Evolutionary conservation across 1,140 invertebrate species (phyloP).

Genomic region (Hyphantria cunea): DNA sequence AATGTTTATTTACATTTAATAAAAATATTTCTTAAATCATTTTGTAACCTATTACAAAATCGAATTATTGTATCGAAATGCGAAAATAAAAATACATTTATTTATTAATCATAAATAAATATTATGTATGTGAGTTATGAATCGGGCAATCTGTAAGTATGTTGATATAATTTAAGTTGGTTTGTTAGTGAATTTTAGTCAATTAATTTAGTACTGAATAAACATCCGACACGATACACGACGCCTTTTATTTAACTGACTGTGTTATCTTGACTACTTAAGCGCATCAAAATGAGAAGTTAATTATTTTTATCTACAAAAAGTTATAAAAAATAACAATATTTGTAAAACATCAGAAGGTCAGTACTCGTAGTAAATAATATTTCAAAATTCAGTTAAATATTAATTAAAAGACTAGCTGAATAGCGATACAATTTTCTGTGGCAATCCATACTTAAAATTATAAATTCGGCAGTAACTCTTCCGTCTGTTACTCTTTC

Average conservation of each 20-base stretch:
- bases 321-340: too few species aligned
- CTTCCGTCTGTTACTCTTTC: too few species aligned
- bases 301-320: too few species aligned
- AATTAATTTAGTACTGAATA: slow-evolving; percentile 55
- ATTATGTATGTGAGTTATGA: slow-evolving; percentile 3
- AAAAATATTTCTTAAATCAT: background rate
- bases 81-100: slow-evolving; percentile 35
- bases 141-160: slow-evolving; percentile 12
- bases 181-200: slow-evolving; percentile 46
- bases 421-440: too few species aligned
- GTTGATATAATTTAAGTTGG: slow-evolving; percentile 16
- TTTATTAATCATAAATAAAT: slow-evolving; percentile 1
- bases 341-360: too few species aligned
- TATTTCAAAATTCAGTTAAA: too few species aligned
- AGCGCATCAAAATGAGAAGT: too few species aligned
- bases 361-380: too few species aligned
- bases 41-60: too few species aligned
- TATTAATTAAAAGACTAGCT: too few species aligned
- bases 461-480: too few species aligned
- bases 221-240: slow-evolving; percentile 47
- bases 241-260: slow-evolving; percentile 25
- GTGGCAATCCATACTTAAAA: too few species aligned
- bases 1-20: background rate
- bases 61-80: slow-evolving; percentile 1
- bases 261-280: background rate